Base-by-base conservation (phyloP, 2,888 invertebrate genomes). In the Sisyra nigra region DNA sequence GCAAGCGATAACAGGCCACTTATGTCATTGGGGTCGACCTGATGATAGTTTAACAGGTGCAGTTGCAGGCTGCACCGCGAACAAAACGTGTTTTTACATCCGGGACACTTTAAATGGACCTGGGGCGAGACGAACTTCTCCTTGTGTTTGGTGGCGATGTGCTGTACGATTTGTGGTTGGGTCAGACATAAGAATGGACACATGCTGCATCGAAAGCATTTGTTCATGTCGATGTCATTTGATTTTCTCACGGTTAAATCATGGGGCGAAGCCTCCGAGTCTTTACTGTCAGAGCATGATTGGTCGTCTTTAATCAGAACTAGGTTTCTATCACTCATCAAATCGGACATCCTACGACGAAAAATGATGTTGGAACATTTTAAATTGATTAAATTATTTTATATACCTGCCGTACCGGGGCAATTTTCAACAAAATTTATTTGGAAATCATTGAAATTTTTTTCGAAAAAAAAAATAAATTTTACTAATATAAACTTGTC, bases 11-110 rank as follows among this genome's bases (percentile, higher is more conserved):
- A 7, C 3, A 24, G 24, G 7, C 24, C 24, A 7, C 15, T 34
- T 2, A 75, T 61, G 53, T 79, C 77, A 49, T 68, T 67, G 44
- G 68, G 65, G 30, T 65, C 68, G 65, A 81, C 75, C 57, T 74
- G 72, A 55, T 82, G 81, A 55, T 81, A 80, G 52, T 73, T 71
- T 17, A 73, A 66, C 4, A 81, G 61, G 55, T 82, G 81, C 4
- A 69, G 67, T 50, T 74, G 24, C 7, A 24, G 7, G 24, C 24
- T 24, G 24, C 24, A 24, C 24, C 24, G 3, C 24, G 24, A 24
- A 51, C 72, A 74, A 53, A 80, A 80, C 2, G 72, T 59, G 54
- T 78, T 77, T 1, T 67, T 57, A 54, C 80, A 81, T 7, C 78
- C 80, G 10, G 80, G 79, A 52, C 81, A 81, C 48, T 66, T 66